Percentiles rank a stretch among this genome's conserved stretches.
Conservation (phyloP, 2,113 vertebrate genomes). For the Rhynchomys soricoides region DNA sequence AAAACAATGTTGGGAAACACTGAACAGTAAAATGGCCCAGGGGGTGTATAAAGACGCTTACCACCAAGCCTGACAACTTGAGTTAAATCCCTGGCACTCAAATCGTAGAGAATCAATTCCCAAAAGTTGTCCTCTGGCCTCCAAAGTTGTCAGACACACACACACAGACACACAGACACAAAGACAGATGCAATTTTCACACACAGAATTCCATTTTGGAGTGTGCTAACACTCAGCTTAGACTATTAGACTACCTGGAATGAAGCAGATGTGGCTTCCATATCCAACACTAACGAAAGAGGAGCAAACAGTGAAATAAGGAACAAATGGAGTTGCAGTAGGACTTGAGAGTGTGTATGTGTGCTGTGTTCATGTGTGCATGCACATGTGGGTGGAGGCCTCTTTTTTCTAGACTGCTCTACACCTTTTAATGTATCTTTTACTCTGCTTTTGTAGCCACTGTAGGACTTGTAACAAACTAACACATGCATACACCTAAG, state of each 20-base stretch:
- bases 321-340: neutral
- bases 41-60: neutral
- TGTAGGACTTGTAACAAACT: neutral
- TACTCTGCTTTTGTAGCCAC: constrained; percentile 53
- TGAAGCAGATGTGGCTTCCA: neutral
- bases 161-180: neutral
- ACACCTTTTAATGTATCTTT: neutral
- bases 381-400: neutral
- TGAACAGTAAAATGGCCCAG: neutral
- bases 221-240: neutral
- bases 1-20: constrained; percentile 34
- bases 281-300: neutral
- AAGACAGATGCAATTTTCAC: constrained; percentile 34
- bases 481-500: neutral
- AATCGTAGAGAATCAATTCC: neutral
- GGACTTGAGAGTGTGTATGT: neutral
- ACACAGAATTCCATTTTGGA: constrained; percentile 35
- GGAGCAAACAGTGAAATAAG: neutral
- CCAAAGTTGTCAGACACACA: neutral
- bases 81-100: neutral
- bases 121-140: neutral
- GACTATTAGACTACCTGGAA: neutral
- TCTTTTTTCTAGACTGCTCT: neutral
- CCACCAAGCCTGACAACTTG: neutral
- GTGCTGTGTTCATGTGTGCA: too few relatives aligned